Evolutionary conservation across 2,888 invertebrate genomes (phyloP).

Genomic region (Serripes groenlandicus): DNA sequence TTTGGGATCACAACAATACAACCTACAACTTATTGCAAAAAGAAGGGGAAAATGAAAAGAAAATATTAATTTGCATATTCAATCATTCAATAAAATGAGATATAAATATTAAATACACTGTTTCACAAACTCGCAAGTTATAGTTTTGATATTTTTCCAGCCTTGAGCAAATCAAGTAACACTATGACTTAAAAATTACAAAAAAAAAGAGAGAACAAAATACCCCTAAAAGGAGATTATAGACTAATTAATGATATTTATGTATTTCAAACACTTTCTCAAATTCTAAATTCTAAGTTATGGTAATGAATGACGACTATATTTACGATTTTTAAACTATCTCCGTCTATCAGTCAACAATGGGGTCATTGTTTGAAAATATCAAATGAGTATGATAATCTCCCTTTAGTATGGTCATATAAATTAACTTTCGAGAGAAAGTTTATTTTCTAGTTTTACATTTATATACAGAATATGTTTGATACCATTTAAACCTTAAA

Average conservation of each 20-base stretch:
- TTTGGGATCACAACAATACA: too few relatives aligned
- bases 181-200: constrained; percentile 7
- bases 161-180: constrained; percentile 55
- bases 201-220: constrained; percentile 9
- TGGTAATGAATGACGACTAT: too few relatives aligned
- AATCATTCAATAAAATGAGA: not conserved
- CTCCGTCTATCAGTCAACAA: too few relatives aligned
- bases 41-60: not conserved
- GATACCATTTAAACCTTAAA: too few relatives aligned
- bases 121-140: not conserved
- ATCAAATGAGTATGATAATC: too few relatives aligned
- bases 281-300: not conserved
- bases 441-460: too few relatives aligned
- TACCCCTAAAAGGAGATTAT: not conserved
- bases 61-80: not conserved
- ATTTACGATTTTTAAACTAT: too few relatives aligned
- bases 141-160: constrained; percentile 23
- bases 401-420: too few relatives aligned
- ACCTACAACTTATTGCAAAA: not conserved
- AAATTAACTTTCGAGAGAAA: too few relatives aligned
- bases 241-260: not conserved
- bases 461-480: too few relatives aligned
- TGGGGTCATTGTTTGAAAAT: too few relatives aligned
- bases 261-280: not conserved
- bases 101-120: constrained; percentile 7